A percentile compares a stretch with the other conserved stretches of the same genome.
Evolutionary conservation across 2,113 vertebrate species (phyloP).

Genomic region (Aptenodytes forsteri): DNA sequence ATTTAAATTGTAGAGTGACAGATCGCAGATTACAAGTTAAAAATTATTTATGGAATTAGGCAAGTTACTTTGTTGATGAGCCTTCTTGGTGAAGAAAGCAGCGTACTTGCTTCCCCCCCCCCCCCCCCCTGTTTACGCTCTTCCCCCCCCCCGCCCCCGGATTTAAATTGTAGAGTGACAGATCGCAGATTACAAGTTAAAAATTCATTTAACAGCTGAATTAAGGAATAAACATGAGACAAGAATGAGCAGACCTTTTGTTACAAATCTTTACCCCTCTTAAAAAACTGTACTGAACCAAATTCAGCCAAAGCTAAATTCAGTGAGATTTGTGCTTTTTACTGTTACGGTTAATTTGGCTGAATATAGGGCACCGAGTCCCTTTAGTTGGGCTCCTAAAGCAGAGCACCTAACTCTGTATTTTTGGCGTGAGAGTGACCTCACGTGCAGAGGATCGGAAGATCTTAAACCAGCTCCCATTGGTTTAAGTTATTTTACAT

Average conservation of each 20-base stretch:
- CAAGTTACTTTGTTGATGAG: constrained; percentile 6
- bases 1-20: too few species aligned
- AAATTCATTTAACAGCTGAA: background rate
- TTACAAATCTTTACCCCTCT: background rate
- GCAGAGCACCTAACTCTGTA: accelerated
- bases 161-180: background rate
- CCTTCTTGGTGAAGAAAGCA: constrained; percentile 28
- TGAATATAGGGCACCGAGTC: background rate
- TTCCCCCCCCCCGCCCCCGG: background rate
- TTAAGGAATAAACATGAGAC: background rate
- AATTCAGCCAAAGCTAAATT: background rate
- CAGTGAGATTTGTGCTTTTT: background rate
- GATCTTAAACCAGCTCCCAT: background rate
- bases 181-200: background rate
- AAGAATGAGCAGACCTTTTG: background rate
- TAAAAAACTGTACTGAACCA: background rate
- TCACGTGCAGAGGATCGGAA: background rate
- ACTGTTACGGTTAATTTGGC: background rate
- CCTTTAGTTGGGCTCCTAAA: background rate
- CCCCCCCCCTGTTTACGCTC: too few species aligned
- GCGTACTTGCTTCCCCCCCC: background rate
- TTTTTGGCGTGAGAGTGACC: background rate
- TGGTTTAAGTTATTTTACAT: background rate
- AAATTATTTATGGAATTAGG: constrained; percentile 27
- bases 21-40: too few species aligned